phyloP scores from a whole-genome alignment of 2,113 vertebrate genomes.

The Arenaria interpres region DNA sequence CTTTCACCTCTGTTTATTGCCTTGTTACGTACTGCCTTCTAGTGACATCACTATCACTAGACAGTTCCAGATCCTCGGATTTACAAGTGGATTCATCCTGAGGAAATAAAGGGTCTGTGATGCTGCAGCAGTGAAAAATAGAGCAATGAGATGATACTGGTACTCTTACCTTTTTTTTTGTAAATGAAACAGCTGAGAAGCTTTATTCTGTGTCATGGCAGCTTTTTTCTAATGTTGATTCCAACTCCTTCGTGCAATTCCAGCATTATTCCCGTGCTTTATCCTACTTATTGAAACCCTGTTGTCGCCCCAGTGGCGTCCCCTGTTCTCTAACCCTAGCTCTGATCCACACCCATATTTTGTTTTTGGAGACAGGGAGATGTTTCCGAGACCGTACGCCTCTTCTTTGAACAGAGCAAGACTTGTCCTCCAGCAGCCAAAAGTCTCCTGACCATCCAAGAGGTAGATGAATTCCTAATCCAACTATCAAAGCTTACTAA shows the following conservation, averaged over 20 bases:
- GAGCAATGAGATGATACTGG: not conserved
- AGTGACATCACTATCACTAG: not conserved
- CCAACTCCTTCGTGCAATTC: not conserved
- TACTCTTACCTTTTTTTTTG: not conserved
- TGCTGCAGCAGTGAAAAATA: not conserved
- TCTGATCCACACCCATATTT: not conserved
- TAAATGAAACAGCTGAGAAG: not conserved
- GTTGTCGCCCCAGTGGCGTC: not conserved
- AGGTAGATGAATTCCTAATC: conserved; percentile 88
- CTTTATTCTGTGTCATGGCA: not conserved
- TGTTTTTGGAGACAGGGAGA: conserved; percentile 83
- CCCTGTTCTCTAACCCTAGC: not conserved
- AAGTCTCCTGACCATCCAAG: conserved; percentile 93
- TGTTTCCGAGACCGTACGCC: conserved; percentile 92
- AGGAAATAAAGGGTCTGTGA: not conserved
- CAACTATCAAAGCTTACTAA: conserved; percentile 91
- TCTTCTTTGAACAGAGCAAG: conserved; percentile 94
- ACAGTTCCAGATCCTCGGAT: not conserved
- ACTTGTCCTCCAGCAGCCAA: conserved; percentile 89
- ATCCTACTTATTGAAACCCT: not conserved
- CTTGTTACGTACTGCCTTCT: not conserved
- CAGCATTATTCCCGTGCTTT: not conserved
- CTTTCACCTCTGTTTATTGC: not conserved
- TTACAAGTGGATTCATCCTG: not conserved
- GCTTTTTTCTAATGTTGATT: not conserved